These are phyloP conservation scores for Heliconius charithonia DNA, from an alignment of 2,888 invertebrate genomes.

Conservation along the genomic window DNA sequence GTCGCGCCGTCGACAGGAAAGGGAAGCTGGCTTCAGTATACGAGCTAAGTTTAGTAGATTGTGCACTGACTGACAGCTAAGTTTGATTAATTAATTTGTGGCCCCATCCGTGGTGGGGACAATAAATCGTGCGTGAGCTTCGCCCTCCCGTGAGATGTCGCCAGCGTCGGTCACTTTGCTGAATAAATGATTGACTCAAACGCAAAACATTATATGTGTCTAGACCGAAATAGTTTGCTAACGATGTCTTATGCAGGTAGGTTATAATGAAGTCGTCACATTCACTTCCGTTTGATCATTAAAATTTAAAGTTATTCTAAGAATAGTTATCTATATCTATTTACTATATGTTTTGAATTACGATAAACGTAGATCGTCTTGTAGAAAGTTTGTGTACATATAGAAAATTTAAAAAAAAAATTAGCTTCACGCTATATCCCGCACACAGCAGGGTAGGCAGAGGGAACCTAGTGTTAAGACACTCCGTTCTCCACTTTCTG, in stretches of 20 bases:
- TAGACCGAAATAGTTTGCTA: constrained; percentile 78
- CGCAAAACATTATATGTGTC: constrained; percentile 73
- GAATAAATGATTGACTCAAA: constrained; percentile 80
- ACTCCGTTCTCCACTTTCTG: too few species aligned
- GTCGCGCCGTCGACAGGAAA: constrained; percentile 77
- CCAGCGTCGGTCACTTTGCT: constrained; percentile 66
- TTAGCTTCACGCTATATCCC: too few species aligned
- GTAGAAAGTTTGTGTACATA: background rate
- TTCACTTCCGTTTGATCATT: constrained; percentile 71
- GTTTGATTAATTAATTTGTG: constrained; percentile 81
- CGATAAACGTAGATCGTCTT: background rate
- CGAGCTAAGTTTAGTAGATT: constrained; percentile 74
- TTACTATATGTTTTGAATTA: constrained; percentile 37
- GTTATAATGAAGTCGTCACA: constrained; percentile 78
- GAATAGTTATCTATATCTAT: constrained; percentile 49
- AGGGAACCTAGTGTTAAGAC: too few species aligned
- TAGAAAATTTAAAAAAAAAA: too few species aligned
- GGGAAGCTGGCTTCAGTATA: constrained; percentile 67
- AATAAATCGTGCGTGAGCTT: constrained; percentile 76
- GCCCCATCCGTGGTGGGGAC: constrained; percentile 71
- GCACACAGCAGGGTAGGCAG: too few species aligned
- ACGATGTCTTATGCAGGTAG: constrained; percentile 81
- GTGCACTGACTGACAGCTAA: constrained; percentile 78
- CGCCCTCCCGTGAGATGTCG: constrained; percentile 81
- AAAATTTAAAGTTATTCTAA: constrained; percentile 64